Conservation (phyloP, 2,888 invertebrate genomes). For the Chymomyza amoena region DNA sequence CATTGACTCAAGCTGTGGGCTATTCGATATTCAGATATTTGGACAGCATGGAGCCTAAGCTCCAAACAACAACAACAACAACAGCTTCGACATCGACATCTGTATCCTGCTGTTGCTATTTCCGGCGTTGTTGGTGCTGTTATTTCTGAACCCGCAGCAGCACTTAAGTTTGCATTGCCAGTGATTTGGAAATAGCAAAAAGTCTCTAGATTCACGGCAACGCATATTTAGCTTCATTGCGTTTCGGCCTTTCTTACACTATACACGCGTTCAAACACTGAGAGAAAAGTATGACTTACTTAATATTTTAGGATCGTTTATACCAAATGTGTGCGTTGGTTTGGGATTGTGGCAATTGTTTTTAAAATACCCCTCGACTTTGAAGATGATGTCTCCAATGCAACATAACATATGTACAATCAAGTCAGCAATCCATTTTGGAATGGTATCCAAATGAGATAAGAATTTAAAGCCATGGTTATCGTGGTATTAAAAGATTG, state of each 20-base stretch:
- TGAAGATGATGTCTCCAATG: too few relatives aligned
- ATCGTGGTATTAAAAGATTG: too few relatives aligned
- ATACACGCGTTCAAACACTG: not conserved
- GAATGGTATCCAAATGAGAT: too few relatives aligned
- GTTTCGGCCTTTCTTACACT: not conserved
- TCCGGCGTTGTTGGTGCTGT: not conserved
- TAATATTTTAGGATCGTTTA: too few relatives aligned
- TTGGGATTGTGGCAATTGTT: too few relatives aligned
- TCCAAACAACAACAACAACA: not conserved
- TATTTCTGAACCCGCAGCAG: conserved; percentile 1
- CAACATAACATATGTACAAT: too few relatives aligned
- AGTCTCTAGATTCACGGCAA: conserved; percentile 4
- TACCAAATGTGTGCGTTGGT: too few relatives aligned
- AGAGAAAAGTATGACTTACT: not conserved
- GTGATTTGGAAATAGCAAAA: conserved; percentile 27
- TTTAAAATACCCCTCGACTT: too few relatives aligned
- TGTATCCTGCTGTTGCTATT: not conserved
- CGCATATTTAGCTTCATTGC: not conserved
- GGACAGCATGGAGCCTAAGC: not conserved
- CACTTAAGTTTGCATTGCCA: conserved; percentile 10
- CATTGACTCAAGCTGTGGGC: not conserved
- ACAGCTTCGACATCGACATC: not conserved
- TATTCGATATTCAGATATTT: not conserved
- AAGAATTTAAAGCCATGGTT: too few relatives aligned
- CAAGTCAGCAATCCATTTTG: too few relatives aligned